These are phyloP conservation scores for Pristionchus entomophagus DNA, from an alignment of 2,888 invertebrate genomes.

Conservation along the genomic window DNA sequence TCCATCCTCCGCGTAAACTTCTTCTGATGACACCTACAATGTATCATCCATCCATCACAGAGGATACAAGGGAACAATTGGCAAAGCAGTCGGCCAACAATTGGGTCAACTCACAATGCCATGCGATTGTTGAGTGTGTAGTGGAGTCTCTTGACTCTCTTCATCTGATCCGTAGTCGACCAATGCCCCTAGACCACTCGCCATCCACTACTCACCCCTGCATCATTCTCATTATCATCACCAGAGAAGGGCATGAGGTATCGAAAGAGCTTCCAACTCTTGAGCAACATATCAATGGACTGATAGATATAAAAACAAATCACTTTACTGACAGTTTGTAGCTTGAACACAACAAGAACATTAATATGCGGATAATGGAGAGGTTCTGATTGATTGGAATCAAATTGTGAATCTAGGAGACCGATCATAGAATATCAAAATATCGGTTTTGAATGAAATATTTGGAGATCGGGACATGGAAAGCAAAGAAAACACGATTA, in stretches of 20 bases:
- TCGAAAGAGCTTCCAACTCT: background rate
- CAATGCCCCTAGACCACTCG: constrained; percentile 3
- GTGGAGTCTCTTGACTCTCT: no score
- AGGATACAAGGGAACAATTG: no score
- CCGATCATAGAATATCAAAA: background rate
- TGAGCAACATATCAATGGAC: background rate
- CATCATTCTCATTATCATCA: background rate
- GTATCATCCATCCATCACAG: background rate
- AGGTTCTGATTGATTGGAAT: no score
- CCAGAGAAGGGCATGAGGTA: background rate
- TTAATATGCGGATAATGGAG: background rate
- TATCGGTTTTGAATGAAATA: background rate
- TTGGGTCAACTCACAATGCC: no score
- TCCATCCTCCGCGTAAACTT: constrained; percentile 24
- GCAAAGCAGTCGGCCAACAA: no score
- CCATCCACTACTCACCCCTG: background rate
- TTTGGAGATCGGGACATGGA: background rate
- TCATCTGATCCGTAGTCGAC: constrained; percentile 44
- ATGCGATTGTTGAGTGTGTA: no score
- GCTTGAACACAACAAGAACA: background rate
- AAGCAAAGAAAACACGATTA: background rate
- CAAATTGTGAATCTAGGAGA: no score
- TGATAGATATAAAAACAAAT: background rate
- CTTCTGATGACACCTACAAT: constrained; percentile 26
- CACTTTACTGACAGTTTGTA: constrained; percentile 13